phyloP scores from a whole-genome alignment of 92 coral and sea anemone species.

The Diadumene lineata region DNA sequence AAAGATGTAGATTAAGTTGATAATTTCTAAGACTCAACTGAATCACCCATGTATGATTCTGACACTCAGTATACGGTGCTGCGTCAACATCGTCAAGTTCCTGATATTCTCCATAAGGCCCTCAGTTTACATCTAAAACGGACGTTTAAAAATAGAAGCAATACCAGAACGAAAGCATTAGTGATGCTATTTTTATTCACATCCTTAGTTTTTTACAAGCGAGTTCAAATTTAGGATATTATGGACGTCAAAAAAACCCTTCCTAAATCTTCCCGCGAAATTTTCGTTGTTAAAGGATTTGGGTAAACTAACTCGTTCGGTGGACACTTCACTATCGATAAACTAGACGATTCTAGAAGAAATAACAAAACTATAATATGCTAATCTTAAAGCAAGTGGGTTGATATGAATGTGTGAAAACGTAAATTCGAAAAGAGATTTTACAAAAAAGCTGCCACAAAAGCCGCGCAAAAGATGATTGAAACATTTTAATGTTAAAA shows the following conservation, averaged over 20 bases:
- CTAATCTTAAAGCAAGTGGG: background rate
- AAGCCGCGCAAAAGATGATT: no score
- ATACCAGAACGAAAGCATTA: background rate
- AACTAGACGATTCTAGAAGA: background rate
- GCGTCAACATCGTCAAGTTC: background rate
- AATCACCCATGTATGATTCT: background rate
- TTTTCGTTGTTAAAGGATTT: no score
- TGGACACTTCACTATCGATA: background rate
- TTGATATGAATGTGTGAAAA: background rate
- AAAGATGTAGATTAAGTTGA: constrained; percentile 11
- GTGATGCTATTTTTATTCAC: background rate
- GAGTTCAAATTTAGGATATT: background rate
- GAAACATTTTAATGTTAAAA: no score
- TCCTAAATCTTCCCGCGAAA: no score
- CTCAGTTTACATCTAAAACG: constrained; percentile 9
- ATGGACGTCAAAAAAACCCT: no score
- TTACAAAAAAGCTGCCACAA: no score
- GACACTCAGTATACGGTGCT: background rate
- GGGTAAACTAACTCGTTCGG: no score
- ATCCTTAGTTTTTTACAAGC: background rate
- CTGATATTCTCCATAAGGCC: background rate
- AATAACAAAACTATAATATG: background rate
- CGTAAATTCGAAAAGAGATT: no score
- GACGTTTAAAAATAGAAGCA: constrained; percentile 6
- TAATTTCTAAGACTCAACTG: constrained; percentile 6